Conservation (phyloP, 1,140 invertebrate genomes). For the Saccostrea glomerata region DNA sequence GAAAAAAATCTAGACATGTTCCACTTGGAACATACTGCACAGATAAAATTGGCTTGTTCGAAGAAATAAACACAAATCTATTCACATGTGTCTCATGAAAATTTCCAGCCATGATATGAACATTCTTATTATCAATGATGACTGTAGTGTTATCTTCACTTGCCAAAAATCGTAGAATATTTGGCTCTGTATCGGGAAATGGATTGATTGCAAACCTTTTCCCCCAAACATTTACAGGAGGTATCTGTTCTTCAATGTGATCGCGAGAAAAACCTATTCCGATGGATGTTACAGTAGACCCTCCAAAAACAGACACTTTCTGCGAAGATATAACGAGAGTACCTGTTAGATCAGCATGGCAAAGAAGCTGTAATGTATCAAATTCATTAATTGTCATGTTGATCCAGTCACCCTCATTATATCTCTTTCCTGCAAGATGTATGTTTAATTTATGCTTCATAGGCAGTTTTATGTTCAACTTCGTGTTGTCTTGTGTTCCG, state of each 20-base stretch:
- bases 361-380: conserved; percentile 60
- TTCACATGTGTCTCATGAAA: conserved; percentile 18
- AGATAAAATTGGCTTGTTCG: conserved; percentile 45
- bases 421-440: conserved; percentile 50
- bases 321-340: conserved; percentile 60
- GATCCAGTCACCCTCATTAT: conserved; percentile 52
- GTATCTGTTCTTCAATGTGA: conserved; percentile 70
- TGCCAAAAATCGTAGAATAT: conserved; percentile 63
- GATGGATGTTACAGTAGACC: conserved; percentile 60
- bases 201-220: conserved; percentile 61
- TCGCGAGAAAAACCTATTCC: conserved; percentile 50
- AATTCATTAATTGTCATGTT: conserved; percentile 56
- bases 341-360: conserved; percentile 64
- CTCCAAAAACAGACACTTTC: conserved; percentile 63
- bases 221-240: conserved; percentile 67
- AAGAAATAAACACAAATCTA: background rate
- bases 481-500: conserved; percentile 50
- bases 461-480: conserved; percentile 44
- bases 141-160: conserved; percentile 56
- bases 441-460: conserved; percentile 39
- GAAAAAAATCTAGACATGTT: background rate
- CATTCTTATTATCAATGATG: conserved; percentile 18
- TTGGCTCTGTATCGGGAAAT: conserved; percentile 59
- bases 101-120: background rate
- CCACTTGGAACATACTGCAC: conserved; percentile 36